Evolutionary conservation across 2,888 invertebrate genomes (phyloP).

Genomic region (Drosophila emarginata): DNA sequence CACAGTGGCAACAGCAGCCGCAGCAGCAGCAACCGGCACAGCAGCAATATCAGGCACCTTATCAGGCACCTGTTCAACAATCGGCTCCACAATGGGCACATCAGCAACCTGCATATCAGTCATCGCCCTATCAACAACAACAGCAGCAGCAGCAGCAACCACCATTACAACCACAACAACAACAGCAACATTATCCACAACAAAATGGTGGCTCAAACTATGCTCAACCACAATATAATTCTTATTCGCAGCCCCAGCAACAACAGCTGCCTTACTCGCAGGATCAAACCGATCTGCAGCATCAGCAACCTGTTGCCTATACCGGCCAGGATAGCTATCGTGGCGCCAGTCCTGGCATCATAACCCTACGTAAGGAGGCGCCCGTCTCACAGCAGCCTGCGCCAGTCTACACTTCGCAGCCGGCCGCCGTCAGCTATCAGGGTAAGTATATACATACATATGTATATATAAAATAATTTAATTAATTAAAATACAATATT

Average conservation of each 20-base stretch:
- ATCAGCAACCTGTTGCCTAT: conserved; percentile 44
- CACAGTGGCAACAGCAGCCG: conserved; percentile 57
- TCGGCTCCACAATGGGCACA: conserved; percentile 49
- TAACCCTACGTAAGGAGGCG: conserved; percentile 86
- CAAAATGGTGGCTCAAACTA: conserved; percentile 72
- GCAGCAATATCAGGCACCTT: conserved; percentile 49
- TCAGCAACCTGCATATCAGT: conserved; percentile 55
- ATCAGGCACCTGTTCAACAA: conserved; percentile 51
- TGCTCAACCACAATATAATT: conserved; percentile 81
- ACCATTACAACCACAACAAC: conserved; percentile 64
- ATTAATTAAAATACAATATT: background rate
- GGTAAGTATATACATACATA: conserved; percentile 81
- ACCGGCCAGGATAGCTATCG: conserved; percentile 68
- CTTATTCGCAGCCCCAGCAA: conserved; percentile 81
- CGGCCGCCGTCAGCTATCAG: conserved; percentile 88
- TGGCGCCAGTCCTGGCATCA: conserved; percentile 84
- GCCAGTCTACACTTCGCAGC: conserved; percentile 90
- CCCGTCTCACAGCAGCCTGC: conserved; percentile 90
- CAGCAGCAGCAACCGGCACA: conserved; percentile 29
- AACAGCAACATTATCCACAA: conserved; percentile 73
- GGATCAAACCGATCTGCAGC: conserved; percentile 74
- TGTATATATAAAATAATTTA: background rate
- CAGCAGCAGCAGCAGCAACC: conserved; percentile 58
- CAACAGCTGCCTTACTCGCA: conserved; percentile 67
- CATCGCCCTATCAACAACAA: conserved; percentile 64